Evolutionary conservation across 2,113 vertebrate genomes (phyloP).

Genomic region (Polypterus bichir): DNA sequence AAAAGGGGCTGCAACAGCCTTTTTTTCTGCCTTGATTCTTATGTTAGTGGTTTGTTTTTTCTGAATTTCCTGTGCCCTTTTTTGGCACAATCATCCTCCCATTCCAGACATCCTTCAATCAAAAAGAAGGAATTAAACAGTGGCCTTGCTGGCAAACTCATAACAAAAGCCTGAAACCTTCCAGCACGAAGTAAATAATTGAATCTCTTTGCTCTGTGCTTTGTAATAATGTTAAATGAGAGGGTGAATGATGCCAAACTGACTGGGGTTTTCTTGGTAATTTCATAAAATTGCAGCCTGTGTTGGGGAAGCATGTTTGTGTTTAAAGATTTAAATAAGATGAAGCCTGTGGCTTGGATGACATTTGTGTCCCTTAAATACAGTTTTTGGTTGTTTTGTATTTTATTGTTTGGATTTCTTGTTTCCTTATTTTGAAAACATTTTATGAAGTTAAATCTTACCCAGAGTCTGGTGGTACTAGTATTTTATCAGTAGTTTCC

Average conservation of each 20-base stretch:
- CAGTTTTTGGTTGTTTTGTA: too few species aligned
- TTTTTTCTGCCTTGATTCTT: conserved; percentile 3
- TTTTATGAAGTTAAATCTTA: not conserved
- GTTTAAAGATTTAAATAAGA: conserved; percentile 4
- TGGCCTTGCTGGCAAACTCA: conserved; percentile 6
- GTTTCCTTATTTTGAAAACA: conserved; percentile 4
- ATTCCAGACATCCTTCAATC: conserved; percentile 2
- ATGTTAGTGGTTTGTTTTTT: conserved; percentile 3
- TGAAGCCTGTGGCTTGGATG: conserved; percentile 1
- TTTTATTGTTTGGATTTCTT: not conserved
- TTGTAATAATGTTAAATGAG: conserved; percentile 9
- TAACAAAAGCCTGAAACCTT: conserved; percentile 3
- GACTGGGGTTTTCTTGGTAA: conserved; percentile 4
- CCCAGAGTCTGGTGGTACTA: too few species aligned
- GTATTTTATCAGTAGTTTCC: too few species aligned
- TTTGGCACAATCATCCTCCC: not conserved
- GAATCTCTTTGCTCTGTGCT: not conserved
- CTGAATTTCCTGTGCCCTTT: not conserved
- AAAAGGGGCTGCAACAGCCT: conserved; percentile 11
- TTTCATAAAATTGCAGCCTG: conserved; percentile 15
- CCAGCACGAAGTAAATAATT: conserved; percentile 1
- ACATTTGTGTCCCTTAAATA: conserved; percentile 3
- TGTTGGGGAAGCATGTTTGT: conserved; percentile 6
- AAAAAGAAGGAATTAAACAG: conserved; percentile 6
- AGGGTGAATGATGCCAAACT: conserved; percentile 12